Evolutionary conservation across 1,140 invertebrate genomes (phyloP), one percentile per base, ranked within the genome.

Genomic region (Pseudomyrmex concolor): DNA sequence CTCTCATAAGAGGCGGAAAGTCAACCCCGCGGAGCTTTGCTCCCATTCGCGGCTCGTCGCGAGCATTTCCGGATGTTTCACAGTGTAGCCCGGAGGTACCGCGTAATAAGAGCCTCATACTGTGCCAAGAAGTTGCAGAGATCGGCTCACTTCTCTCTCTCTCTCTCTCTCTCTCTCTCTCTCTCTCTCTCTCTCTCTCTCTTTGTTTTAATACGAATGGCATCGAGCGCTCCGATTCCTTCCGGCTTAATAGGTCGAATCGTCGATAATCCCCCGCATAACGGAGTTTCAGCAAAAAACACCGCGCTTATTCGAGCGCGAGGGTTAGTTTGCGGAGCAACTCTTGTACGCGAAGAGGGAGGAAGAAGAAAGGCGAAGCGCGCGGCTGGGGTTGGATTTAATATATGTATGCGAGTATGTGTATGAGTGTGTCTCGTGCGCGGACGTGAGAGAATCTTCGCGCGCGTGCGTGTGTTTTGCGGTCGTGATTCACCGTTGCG

Each of bases 171-270:
- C 62, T 17, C 55, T 25, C 8, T 12, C 17, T 43, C 50, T 10
- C 34, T 57, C 12, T 7, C 70, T 13, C n/a, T 9, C 13, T 45
- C 25, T 12, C 25, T 59, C 54, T 9, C 8, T 10, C 57, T 59
- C 70, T 64, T 64, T 60, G 66, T 71, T 89, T 89, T 85, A 89
- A 86, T 89, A 84, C 77, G 73, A 77, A 86, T 67, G 62, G 59
- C 70, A 84, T 82, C 82, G 66, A 45, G 84, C 51, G 17, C 43
- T 81, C 55, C 55, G 71, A 84, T 73, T 87, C 84, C 70, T 77
- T 74, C 50, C 71, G 81, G 87, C 81, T 86, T 89, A 89, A 89
- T 83, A 83, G 83, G 73, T 86, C 85, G 88, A 89, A 89, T 86
- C 67, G 73, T 89, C 88, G 87, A 89, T 89, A 89, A 89, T 89